A percentile compares a stretch with the other conserved stretches of the same genome.
Conservation (phyloP, 2,888 invertebrate genomes). For the Thelaira solivaga region DNA sequence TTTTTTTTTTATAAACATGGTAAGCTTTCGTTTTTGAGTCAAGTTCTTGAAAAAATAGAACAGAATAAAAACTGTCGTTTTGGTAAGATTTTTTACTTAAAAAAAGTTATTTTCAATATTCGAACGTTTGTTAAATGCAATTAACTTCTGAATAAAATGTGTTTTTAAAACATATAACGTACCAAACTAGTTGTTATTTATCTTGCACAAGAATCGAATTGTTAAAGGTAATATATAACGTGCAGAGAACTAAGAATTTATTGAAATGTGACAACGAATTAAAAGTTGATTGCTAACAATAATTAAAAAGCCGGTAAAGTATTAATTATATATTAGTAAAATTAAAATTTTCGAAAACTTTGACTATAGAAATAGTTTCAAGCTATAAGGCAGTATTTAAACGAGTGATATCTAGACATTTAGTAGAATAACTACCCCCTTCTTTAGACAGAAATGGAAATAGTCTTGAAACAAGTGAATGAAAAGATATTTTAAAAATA, state of each 20-base stretch:
- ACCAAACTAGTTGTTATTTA: constrained; percentile 51
- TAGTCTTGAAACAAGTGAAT: too few relatives aligned
- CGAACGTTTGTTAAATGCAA: constrained; percentile 39
- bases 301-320: neutral
- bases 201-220: constrained; percentile 14
- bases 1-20: neutral
- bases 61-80: neutral
- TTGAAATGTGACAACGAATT: neutral
- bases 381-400: too few relatives aligned
- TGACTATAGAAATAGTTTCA: too few relatives aligned
- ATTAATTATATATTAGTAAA: too few relatives aligned
- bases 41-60: constrained; percentile 1
- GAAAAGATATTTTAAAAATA: too few relatives aligned
- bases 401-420: too few relatives aligned
- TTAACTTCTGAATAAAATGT: constrained; percentile 43
- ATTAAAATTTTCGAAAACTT: too few relatives aligned
- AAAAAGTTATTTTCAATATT: constrained; percentile 3
- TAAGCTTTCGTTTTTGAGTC: constrained; percentile 27
- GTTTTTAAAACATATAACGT: constrained; percentile 36
- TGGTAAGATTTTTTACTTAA: constrained; percentile 46
- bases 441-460: too few relatives aligned
- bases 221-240: constrained; percentile 60
- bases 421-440: too few relatives aligned
- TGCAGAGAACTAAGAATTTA: constrained; percentile 55
- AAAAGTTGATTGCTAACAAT: neutral